phyloP scores from a whole-genome alignment of 2,888 invertebrate genomes.

The Brenthis daphne region DNA sequence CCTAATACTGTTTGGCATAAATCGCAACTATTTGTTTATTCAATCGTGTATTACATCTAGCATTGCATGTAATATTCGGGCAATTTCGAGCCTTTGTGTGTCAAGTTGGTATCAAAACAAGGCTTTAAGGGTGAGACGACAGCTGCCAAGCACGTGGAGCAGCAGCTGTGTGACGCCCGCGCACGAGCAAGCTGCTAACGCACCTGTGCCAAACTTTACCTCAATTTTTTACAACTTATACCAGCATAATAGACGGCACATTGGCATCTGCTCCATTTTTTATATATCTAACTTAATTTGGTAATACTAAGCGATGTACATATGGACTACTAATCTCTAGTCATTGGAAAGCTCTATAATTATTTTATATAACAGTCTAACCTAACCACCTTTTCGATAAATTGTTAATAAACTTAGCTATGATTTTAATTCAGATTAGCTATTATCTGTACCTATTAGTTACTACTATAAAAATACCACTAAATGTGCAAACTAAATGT shows the following conservation, averaged over 20 bases:
- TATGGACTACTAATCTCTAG: not conserved
- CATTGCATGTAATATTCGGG: not conserved
- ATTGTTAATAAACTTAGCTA: too few relatives aligned
- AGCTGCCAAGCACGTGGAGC: slow-evolving; percentile 76
- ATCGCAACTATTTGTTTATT: not conserved
- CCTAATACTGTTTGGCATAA: not conserved
- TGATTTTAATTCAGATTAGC: too few relatives aligned
- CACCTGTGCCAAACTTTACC: slow-evolving; percentile 68
- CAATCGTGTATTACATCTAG: not conserved
- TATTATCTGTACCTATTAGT: too few relatives aligned
- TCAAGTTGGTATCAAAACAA: slow-evolving; percentile 31
- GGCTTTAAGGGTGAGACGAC: slow-evolving; percentile 58
- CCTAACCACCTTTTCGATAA: too few relatives aligned
- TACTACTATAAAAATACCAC: too few relatives aligned
- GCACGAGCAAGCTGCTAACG: slow-evolving; percentile 70
- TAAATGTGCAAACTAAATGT: too few relatives aligned
- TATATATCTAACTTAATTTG: slow-evolving; percentile 10
- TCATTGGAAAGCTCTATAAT: too few relatives aligned
- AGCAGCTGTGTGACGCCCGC: slow-evolving; percentile 73
- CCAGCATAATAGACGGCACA: slow-evolving; percentile 40
- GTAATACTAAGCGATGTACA: not conserved
- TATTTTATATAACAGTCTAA: too few relatives aligned
- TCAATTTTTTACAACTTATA: slow-evolving; percentile 52
- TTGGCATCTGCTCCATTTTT: slow-evolving; percentile 45
- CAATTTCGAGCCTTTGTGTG: slow-evolving; percentile 18